A percentile compares a stretch with the other conserved stretches of the same genome.
phyloP scores from a whole-genome alignment of 2,797 vertebrate species.

The Gobio occitaniae region DNA sequence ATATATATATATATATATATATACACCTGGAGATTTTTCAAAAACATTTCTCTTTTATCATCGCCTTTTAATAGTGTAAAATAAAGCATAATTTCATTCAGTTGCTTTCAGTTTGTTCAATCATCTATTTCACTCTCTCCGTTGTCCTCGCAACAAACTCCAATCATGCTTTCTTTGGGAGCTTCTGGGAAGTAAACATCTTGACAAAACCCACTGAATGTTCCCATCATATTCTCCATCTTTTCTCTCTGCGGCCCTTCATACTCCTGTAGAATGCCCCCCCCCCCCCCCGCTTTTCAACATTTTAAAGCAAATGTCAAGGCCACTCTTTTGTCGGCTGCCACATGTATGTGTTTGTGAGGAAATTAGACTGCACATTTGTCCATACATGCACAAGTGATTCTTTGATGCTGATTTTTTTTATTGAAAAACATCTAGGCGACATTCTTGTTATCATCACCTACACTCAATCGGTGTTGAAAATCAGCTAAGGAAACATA shows the following conservation, averaged over 20 bases:
- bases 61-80: background rate
- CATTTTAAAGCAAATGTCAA: constrained; percentile 43
- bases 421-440: constrained; percentile 35
- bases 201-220: constrained; percentile 25
- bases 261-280: constrained; percentile 13
- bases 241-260: constrained; percentile 30
- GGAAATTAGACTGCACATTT: constrained; percentile 51
- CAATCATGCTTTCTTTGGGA: background rate
- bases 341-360: constrained; percentile 2
- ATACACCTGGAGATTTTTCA: background rate
- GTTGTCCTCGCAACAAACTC: background rate
- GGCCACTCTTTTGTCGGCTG: constrained; percentile 40
- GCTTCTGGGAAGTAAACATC: constrained; percentile 20
- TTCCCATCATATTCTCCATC: constrained; percentile 31
- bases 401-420: constrained; percentile 25
- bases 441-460: constrained; percentile 25
- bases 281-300: constrained; percentile 3
- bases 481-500: constrained; percentile 22
- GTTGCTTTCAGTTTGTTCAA: background rate
- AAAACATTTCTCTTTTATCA: no score
- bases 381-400: constrained; percentile 50
- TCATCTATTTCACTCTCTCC: constrained; percentile 1
- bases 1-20: background rate
- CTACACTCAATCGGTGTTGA: constrained; percentile 21
- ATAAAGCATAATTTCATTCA: background rate